A percentile compares a stretch with the other conserved stretches of the same genome.
phyloP scores from a whole-genome alignment of 2,113 vertebrate species.

The Petrocephalus microphthalmus region DNA sequence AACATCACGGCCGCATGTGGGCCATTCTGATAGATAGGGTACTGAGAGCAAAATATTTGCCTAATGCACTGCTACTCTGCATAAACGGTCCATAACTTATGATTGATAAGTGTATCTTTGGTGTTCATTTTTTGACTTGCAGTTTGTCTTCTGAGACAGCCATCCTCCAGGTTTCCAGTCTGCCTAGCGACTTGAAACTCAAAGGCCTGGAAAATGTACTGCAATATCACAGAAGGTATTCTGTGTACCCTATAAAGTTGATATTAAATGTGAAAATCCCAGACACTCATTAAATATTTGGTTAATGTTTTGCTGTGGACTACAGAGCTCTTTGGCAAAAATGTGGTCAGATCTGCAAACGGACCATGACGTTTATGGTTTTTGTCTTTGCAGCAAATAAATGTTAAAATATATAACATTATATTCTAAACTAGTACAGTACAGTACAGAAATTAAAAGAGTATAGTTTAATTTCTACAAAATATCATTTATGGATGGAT shows the following conservation, averaged over 20 bases:
- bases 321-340: slow-evolving; percentile 29
- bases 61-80: neutral
- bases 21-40: neutral
- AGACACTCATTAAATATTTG: slow-evolving; percentile 19
- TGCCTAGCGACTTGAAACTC: neutral
- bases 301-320: neutral
- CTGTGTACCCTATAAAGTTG: neutral
- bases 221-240: neutral
- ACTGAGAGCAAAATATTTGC: neutral
- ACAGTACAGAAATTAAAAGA: no score
- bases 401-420: neutral
- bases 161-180: neutral
- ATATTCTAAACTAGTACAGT: no score
- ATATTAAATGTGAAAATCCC: neutral
- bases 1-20: neutral
- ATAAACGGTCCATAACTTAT: neutral
- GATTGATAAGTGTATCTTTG: neutral
- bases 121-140: neutral
- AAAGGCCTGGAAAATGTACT: neutral
- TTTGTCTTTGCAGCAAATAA: neutral
- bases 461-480: neutral
- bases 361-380: neutral
- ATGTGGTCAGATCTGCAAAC: slow-evolving; percentile 35
- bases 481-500: neutral
- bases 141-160: neutral